These are phyloP conservation scores for Coenonympha glycerion DNA, from an alignment of 2,888 invertebrate species.

Conservation along the genomic window DNA sequence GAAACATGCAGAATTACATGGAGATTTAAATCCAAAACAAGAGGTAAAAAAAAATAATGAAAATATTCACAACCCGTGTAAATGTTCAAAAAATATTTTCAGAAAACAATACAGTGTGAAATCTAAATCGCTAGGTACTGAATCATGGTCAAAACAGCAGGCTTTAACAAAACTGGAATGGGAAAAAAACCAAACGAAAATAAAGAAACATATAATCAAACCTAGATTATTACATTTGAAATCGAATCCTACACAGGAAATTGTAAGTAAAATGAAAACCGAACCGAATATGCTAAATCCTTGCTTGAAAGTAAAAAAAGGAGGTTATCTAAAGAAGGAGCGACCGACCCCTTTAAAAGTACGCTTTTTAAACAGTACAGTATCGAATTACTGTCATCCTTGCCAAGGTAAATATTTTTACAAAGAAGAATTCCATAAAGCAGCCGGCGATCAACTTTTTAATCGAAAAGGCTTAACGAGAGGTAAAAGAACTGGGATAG, in stretches of 20 bases:
- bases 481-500: slow-evolving; percentile 4
- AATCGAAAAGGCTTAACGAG: not conserved
- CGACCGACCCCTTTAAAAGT: slow-evolving; percentile 14
- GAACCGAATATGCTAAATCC: not conserved
- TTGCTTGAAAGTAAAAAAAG: slow-evolving; percentile 5
- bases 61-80: no score
- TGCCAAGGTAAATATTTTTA: slow-evolving; percentile 25
- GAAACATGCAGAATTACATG: no score
- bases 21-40: no score
- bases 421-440: slow-evolving; percentile 24
- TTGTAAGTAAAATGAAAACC: not conserved
- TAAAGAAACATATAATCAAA: not conserved
- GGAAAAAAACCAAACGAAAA: not conserved
- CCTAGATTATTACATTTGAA: not conserved
- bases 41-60: no score
- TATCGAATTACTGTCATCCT: slow-evolving; percentile 21
- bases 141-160: not conserved
- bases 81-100: no score
- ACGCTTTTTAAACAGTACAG: slow-evolving; percentile 15
- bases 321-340: not conserved
- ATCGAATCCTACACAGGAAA: not conserved
- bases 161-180: not conserved
- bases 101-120: no score
- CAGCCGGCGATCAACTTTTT: slow-evolving; percentile 20
- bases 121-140: no score